Evolutionary conservation across 2,888 invertebrate species (phyloP).

Genomic region (Pachydiplax longipennis): DNA sequence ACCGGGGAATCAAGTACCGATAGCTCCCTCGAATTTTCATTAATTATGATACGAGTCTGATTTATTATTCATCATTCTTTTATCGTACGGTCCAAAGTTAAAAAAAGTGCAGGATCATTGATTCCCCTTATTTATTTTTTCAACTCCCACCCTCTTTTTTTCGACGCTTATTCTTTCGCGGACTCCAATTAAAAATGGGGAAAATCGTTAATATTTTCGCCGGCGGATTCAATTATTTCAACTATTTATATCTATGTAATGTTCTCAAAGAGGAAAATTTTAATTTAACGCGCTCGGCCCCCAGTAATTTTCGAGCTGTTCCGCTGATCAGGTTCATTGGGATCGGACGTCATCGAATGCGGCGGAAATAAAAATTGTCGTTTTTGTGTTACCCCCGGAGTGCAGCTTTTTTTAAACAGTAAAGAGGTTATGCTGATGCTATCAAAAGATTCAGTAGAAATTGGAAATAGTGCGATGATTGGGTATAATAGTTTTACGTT

Average conservation of each 20-base stretch:
- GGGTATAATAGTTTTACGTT: too few relatives aligned
- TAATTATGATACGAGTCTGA: not conserved
- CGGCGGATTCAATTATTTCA: not conserved
- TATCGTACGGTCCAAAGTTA: not conserved
- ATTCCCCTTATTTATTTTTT: not conserved
- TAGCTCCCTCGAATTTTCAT: not conserved
- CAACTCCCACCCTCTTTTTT: not conserved
- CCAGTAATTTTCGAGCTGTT: not conserved
- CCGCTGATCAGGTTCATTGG: not conserved
- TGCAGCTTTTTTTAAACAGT: too few relatives aligned
- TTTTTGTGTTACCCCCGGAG: too few relatives aligned
- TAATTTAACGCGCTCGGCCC: not conserved
- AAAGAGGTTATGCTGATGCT: too few relatives aligned
- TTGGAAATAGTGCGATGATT: too few relatives aligned
- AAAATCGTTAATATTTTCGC: not conserved
- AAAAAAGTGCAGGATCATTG: not conserved
- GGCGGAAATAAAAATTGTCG: too few relatives aligned
- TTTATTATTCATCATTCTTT: not conserved
- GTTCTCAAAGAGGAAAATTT: not conserved
- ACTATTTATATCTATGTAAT: not conserved
- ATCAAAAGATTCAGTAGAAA: too few relatives aligned
- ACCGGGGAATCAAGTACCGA: not conserved
- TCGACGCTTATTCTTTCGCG: not conserved
- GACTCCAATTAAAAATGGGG: not conserved
- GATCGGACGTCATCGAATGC: not conserved